Base-by-base conservation (phyloP, 2,888 invertebrate species). In the Cenopis cana region DNA sequence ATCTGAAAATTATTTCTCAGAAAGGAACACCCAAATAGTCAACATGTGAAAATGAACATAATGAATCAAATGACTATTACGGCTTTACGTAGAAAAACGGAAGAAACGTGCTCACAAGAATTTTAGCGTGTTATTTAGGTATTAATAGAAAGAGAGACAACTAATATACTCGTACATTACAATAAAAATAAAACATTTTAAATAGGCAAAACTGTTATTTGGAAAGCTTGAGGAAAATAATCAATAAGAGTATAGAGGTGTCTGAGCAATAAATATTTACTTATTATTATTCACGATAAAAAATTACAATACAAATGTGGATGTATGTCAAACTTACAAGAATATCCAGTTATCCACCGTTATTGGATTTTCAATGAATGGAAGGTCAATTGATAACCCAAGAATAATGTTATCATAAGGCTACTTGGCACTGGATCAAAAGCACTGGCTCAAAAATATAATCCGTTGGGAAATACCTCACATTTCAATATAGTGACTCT, bases 361-460 rank as follows among this genome's bases (percentile, higher is more conserved):
- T 59, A 18, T 38, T 18, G 57, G 33, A 18, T 59, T 38, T 17
- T 38, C 38, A 0, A 2, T 4, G 5, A 17, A 9, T 12, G 36
- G 12, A n/a, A 11, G 11, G 36, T 38, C 11, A 17, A 54, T 54
- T 54, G 20, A 54, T 55, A 29, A n/a, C 24, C 55, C n/a, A 55
- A 55, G 55, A 55, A 55, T 29, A 55, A 55, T 20, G 14, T 20
- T 55, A 55, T 29, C n/a, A 29, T 50, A 61, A n/a, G 20, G 60
- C 9, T n/a, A n/a, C 46, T 60, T 60, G 60, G 60, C 60, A 46
- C 12, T n/a, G 59, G 0, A 20, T 60, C 20, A 52, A 52, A 50
- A 50, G 1, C 10, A n/a, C 6, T n/a, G 46, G 46, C 46, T 46
- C 14, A n/a, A 46, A 46, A 46, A 46, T 46, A 8, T 49, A 5